Percentiles rank a stretch among this genome's conserved stretches.
Evolutionary conservation across 2,888 invertebrate genomes (phyloP).

Genomic region (Drosophila buzzatii): DNA sequence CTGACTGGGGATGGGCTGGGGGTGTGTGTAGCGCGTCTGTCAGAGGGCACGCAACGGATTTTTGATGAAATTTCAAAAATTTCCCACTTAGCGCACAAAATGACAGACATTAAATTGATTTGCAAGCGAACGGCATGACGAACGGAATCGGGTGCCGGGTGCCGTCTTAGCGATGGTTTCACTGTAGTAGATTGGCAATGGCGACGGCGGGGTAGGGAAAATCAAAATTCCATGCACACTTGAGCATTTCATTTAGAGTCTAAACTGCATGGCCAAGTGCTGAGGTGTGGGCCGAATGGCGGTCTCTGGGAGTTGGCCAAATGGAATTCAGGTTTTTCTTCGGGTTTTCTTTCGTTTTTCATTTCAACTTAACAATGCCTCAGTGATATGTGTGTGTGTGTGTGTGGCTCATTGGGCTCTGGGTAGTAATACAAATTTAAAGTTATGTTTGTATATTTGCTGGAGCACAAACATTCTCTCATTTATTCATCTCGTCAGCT

Average conservation of each 20-base stretch:
- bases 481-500: constrained; percentile 77
- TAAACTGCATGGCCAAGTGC: constrained; percentile 65
- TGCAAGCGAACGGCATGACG: constrained; percentile 83
- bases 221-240: constrained; percentile 84
- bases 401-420: constrained; percentile 73
- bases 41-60: constrained; percentile 62
- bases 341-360: constrained; percentile 13
- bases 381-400: constrained; percentile 26
- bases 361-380: constrained; percentile 63
- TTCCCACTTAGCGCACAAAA: constrained; percentile 74
- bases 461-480: constrained; percentile 55
- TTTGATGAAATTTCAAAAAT: constrained; percentile 83
- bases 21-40: constrained; percentile 5
- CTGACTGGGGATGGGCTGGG: constrained; percentile 8
- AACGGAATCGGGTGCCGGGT: constrained; percentile 62
- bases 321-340: constrained; percentile 66
- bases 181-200: constrained; percentile 29
- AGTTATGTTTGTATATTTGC: constrained; percentile 76
- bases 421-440: constrained; percentile 80
- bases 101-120: constrained; percentile 84
- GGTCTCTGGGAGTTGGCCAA: constrained; percentile 64
- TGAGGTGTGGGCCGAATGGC: constrained; percentile 13
- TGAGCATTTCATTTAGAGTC: constrained; percentile 83
- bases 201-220: constrained; percentile 51
- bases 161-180: not conserved